Evolutionary conservation across 1,140 invertebrate species (phyloP).

Genomic region (Eupeodes corollae): DNA sequence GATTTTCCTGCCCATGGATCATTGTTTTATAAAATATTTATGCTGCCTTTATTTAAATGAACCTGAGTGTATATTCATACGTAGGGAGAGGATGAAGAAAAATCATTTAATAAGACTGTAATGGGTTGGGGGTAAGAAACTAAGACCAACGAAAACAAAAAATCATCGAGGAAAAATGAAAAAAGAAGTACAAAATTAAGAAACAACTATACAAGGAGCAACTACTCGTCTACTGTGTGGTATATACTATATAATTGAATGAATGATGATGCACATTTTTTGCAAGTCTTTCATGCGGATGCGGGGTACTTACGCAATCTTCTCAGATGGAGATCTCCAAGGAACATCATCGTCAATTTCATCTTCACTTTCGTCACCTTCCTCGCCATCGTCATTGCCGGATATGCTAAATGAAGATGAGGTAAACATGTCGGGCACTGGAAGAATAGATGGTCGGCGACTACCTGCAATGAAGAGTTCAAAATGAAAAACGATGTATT

Average conservation of each 20-base stretch:
- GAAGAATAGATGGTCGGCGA: constrained; percentile 70
- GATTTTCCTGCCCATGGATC: no score
- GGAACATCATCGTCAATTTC: constrained; percentile 81
- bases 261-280: neutral
- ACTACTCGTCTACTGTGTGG: neutral
- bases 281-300: neutral
- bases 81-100: no score
- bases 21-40: no score
- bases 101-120: no score
- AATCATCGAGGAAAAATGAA: neutral
- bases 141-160: no score
- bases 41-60: no score
- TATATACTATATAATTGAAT: no score
- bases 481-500: neutral
- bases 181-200: neutral
- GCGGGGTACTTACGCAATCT: constrained; percentile 67
- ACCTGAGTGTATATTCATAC: no score
- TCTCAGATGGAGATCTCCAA: constrained; percentile 78
- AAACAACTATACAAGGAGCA: neutral
- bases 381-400: constrained; percentile 56
- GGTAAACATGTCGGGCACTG: constrained; percentile 79
- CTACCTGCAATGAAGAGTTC: constrained; percentile 46
- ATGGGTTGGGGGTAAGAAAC: no score
- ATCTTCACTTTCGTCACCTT: constrained; percentile 72
- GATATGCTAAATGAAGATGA: constrained; percentile 63